Conservation (phyloP, 2,113 vertebrate genomes). For the Spermophilus dauricus region DNA sequence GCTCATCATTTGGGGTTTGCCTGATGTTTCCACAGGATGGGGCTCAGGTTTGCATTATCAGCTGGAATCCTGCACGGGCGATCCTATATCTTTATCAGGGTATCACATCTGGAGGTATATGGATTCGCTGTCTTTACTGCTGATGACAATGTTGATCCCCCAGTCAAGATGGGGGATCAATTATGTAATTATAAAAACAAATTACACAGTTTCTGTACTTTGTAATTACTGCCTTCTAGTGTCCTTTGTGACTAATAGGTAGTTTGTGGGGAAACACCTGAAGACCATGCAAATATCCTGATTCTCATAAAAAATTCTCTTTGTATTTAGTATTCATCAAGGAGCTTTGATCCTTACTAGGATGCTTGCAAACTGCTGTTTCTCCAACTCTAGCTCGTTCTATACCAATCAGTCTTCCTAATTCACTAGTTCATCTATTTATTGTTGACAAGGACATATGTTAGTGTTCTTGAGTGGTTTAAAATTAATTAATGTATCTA, state of each 20-base stretch:
- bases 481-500: neutral
- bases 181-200: neutral
- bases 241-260: neutral
- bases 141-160: neutral
- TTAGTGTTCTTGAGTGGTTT: neutral
- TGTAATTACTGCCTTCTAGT: neutral
- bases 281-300: neutral
- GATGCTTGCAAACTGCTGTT: neutral
- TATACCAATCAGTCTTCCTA: neutral
- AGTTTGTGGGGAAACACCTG: neutral
- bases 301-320: slow-evolving; percentile 29
- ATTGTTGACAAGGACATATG: neutral
- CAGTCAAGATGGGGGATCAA: neutral
- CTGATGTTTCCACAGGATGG: neutral
- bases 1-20: neutral
- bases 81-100: neutral
- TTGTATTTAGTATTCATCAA: neutral
- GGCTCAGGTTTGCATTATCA: neutral
- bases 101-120: neutral
- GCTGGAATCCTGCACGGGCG: neutral
- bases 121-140: neutral
- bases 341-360: neutral
- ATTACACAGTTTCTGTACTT: neutral
- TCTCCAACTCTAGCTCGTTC: neutral
- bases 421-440: neutral